Evolutionary conservation across 2,797 vertebrate genomes (phyloP).

Genomic region (Luscinia megarhynchos): DNA sequence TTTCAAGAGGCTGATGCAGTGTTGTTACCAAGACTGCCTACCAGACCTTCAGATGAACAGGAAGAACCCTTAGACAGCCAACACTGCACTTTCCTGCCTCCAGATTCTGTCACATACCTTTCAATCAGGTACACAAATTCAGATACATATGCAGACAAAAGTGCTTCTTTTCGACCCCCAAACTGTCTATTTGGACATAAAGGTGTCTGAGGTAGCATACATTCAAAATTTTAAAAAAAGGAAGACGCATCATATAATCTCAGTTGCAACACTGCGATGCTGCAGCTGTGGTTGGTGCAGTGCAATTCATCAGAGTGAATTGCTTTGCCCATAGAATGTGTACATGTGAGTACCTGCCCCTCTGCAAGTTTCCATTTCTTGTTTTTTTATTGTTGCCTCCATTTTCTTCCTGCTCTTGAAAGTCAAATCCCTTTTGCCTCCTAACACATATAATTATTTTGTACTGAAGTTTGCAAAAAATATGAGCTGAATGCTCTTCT

Average conservation of each 20-base stretch:
- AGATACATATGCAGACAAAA: accelerated
- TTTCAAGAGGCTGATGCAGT: background rate
- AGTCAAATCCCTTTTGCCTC: background rate
- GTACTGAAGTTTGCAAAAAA: background rate
- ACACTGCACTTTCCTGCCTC: background rate
- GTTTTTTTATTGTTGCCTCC: background rate
- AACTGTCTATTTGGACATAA: background rate
- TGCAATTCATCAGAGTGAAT: background rate
- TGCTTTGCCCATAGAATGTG: background rate
- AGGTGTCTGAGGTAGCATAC: background rate
- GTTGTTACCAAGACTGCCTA: background rate
- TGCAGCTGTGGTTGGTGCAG: background rate
- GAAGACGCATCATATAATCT: background rate
- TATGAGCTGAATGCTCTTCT: background rate
- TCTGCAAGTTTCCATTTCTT: background rate
- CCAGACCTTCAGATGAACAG: background rate
- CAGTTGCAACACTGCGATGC: accelerated
- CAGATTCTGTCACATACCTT: background rate
- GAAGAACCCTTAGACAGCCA: background rate
- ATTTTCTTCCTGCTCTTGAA: background rate
- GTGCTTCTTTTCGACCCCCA: background rate
- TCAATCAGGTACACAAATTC: background rate
- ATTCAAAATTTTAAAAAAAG: background rate
- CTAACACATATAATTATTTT: background rate
- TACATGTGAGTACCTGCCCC: background rate